Conservation (phyloP, 2,888 invertebrate species). For the Dolichomitus sp. region DNA sequence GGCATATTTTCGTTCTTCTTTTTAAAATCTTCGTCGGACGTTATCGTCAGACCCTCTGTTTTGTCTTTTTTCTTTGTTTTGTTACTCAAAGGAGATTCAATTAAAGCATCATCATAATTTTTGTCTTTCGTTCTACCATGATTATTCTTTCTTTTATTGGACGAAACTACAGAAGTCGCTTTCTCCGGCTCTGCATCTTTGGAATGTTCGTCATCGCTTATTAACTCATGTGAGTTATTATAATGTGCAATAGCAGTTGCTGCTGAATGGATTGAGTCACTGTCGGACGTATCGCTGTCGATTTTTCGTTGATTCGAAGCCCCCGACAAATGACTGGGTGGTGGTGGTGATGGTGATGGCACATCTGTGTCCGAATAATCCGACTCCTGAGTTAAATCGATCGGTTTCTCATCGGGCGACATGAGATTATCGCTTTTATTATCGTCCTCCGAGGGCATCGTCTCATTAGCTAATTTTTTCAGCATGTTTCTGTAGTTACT, state of each 20-base stretch:
- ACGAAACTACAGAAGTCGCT: too few species aligned
- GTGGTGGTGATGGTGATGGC: neutral
- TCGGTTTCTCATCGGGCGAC: conserved; percentile 16
- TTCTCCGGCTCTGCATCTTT: conserved; percentile 8
- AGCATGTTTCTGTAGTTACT: conserved; percentile 76
- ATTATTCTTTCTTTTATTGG: too few species aligned
- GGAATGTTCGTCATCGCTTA: neutral
- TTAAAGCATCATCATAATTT: neutral
- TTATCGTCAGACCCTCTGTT: neutral
- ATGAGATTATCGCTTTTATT: conserved; percentile 20
- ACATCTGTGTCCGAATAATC: conserved; percentile 45
- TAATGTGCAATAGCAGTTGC: neutral
- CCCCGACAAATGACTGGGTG: conserved; percentile 14
- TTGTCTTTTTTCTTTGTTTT: neutral
- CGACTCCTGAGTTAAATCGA: conserved; percentile 53
- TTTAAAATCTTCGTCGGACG: conserved; percentile 7
- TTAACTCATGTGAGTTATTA: conserved; percentile 17
- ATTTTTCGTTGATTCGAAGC: neutral
- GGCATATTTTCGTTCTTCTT: conserved; percentile 3
- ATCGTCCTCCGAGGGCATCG: neutral
- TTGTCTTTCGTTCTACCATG: too few species aligned
- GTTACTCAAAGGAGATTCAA: neutral
- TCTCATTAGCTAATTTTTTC: conserved; percentile 24
- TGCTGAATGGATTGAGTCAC: conserved; percentile 40
- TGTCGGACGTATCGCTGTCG: conserved; percentile 10